Base-by-base conservation (phyloP, 2,888 invertebrate species). In the Neocrepidodera transversa region DNA sequence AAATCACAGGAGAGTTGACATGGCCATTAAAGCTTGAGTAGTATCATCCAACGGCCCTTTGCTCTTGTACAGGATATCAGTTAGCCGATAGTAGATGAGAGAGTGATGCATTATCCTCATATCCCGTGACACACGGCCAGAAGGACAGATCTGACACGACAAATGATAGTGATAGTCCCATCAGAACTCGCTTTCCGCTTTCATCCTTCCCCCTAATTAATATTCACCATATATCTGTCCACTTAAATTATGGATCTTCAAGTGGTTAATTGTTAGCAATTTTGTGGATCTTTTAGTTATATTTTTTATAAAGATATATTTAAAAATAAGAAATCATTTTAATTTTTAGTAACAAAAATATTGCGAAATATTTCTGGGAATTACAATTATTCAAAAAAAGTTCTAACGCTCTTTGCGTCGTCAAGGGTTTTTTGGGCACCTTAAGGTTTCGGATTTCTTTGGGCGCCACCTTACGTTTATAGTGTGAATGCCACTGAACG, bases 31-130 rank as follows among this genome's bases (percentile, higher is more conserved):
- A 5, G 8, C 10, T 28, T 28, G n/a, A 28, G 28, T 28, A 10
- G 28, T 2, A 4, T 28, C 10, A 4, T 28, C 28, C 6, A 2
- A 8, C 10, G 28, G n/a, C 8, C 10, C 10, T 28, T 4, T 28
- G 10, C 28, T 10, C 28, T 10, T 10, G 32, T 32, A 32, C 11
- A 13, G 4, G 32, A 42, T 42, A 53, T 53, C 53, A 43, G 32
- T 53, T 53, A 53, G 30, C 32, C 43, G 53, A 43, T 53, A 43
- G 43, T 42, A 17, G 43, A 53, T 53, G 42, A 42, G 53, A 53
- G 53, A 53, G 53, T 43, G 43, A 53, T 53, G 43, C 53, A 53
- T 53, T 53, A 53, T 43, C n/a, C 32, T 53, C 53, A 30, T 53
- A 43, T 43, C 53, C 53, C 53, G 18, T 53, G 53, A 53, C 53